Percentiles rank a stretch among this genome's conserved stretches.
phyloP scores from a whole-genome alignment of 1,140 invertebrate genomes.

The Leguminivora glycinivorella region DNA sequence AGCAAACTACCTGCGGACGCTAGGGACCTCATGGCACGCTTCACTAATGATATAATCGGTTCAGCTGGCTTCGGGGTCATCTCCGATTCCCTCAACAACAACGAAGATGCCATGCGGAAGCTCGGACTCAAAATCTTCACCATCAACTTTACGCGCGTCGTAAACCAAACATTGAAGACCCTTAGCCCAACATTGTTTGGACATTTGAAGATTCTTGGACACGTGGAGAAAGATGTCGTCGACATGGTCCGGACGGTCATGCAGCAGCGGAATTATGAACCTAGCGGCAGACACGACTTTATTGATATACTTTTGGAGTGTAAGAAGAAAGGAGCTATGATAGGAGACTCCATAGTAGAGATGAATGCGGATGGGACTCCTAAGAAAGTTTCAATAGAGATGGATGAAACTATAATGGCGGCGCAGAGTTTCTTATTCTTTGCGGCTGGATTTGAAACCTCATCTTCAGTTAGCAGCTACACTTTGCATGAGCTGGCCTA shows the following conservation, averaged over 20 bases:
- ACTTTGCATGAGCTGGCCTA: constrained; percentile 72
- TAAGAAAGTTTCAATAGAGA: constrained; percentile 38
- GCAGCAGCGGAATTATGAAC: constrained; percentile 34
- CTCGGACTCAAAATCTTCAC: constrained; percentile 45
- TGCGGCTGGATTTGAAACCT: constrained; percentile 74
- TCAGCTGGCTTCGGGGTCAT: constrained; percentile 50
- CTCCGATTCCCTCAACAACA: constrained; percentile 41
- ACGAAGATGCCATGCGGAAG: constrained; percentile 40
- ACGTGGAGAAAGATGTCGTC: constrained; percentile 28
- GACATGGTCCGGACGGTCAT: constrained; percentile 32
- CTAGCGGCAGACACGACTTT: constrained; percentile 71
- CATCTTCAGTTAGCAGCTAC: constrained; percentile 74
- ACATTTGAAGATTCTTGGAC: constrained; percentile 31
- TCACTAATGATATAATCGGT: constrained; percentile 67
- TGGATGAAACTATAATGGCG: constrained; percentile 46
- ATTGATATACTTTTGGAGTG: constrained; percentile 77
- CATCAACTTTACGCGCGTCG: constrained; percentile 25
- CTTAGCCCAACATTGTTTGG: constrained; percentile 31
- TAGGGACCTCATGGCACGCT: constrained; percentile 49
- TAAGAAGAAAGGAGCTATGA: constrained; percentile 58
- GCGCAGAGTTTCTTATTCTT: constrained; percentile 78
- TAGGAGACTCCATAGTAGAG: constrained; percentile 62
- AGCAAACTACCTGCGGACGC: constrained; percentile 39
- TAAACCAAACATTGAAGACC: constrained; percentile 31
- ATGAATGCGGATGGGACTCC: constrained; percentile 47